Evolutionary conservation across 2,797 vertebrate species (phyloP).

Genomic region (Anguilla pacifica): DNA sequence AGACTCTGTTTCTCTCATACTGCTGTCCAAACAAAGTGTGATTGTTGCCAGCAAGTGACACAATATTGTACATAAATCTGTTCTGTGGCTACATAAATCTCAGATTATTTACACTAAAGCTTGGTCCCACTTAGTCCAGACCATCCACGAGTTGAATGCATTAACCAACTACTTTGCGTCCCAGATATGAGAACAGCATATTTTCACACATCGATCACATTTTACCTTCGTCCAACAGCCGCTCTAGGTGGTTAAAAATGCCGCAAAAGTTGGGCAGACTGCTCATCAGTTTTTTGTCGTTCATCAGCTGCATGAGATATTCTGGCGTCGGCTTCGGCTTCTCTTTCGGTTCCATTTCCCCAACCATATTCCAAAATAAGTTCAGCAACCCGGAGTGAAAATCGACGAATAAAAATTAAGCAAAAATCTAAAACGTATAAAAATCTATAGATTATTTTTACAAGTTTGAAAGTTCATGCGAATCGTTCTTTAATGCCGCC

Average conservation of each 20-base stretch:
- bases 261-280: conserved; percentile 98
- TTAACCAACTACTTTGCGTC: neutral
- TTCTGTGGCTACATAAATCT: neutral
- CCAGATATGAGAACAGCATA: neutral
- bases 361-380: conserved; percentile 71
- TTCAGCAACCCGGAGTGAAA: conserved; percentile 8
- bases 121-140: neutral
- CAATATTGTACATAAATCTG: neutral
- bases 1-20: neutral
- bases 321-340: conserved; percentile 96
- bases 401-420: conserved; percentile 5
- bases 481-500: neutral
- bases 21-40: neutral
- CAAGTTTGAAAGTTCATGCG: neutral
- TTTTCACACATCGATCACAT: neutral
- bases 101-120: neutral
- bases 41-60: neutral
- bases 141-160: neutral
- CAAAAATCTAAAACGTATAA: conserved; percentile 19
- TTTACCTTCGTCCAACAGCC: conserved; percentile 79
- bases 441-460: neutral
- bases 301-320: conserved; percentile 98
- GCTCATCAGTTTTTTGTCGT: conserved; percentile 97
- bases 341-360: conserved; percentile 95
- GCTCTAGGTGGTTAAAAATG: conserved; percentile 87